phyloP scores from a whole-genome alignment of 2,113 vertebrate genomes.

The Erythrocercus mccallii region DNA sequence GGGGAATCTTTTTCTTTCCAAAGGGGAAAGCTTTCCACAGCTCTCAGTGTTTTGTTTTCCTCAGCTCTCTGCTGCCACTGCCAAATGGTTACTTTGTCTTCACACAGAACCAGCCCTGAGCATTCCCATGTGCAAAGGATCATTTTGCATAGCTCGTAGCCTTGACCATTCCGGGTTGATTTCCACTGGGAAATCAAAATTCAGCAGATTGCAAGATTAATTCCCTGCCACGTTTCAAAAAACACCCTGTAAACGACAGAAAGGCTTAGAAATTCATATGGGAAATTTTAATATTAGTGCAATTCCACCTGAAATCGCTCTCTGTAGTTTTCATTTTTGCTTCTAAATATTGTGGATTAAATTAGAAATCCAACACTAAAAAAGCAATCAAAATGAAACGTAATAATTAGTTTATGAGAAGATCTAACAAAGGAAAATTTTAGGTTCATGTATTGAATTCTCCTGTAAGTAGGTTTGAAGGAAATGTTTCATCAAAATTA shows the following conservation, averaged over 20 bases:
- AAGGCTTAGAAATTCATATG: constrained; percentile 1
- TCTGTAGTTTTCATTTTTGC: not conserved
- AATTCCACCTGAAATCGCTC: not conserved
- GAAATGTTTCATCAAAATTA: not conserved
- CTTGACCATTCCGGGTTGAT: constrained; percentile 1
- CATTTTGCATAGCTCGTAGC: not conserved
- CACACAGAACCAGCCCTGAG: not conserved
- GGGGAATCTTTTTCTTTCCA: not conserved
- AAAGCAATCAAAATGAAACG: not conserved
- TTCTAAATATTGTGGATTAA: not conserved
- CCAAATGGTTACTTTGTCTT: not conserved
- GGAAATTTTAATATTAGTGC: not conserved
- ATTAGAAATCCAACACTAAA: not conserved
- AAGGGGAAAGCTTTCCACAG: too few species aligned
- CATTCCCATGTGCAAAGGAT: not conserved
- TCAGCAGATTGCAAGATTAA: constrained; percentile 8
- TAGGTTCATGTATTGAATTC: not conserved
- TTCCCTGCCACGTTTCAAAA: constrained; percentile 25
- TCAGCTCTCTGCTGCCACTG: not conserved
- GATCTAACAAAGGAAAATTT: not conserved
- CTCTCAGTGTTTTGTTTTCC: not conserved
- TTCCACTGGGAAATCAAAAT: constrained; percentile 61
- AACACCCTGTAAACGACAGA: not conserved
- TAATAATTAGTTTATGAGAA: not conserved
- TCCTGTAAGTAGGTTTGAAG: not conserved